Evolutionary conservation across 2,888 invertebrate species (phyloP), one percentile per base, ranked within the genome.

Genomic region (Drosophila percnosoma): DNA sequence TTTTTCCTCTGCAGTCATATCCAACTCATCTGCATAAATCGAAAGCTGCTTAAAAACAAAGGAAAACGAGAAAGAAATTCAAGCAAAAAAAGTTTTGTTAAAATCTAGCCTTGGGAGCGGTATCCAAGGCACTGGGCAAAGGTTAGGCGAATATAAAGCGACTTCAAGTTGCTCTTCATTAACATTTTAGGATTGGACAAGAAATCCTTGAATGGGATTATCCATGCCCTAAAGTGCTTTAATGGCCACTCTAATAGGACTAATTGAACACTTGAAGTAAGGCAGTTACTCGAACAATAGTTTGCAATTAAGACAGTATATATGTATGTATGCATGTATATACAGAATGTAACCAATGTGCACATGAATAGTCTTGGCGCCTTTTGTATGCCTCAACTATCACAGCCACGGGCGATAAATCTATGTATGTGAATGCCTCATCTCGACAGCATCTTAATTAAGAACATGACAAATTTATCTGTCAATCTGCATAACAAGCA

Each of bases 361-460:
- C 57, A 58, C 57, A 58, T 58, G 27, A 58, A 54, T 67, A 18
- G 40, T 7, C 15, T 49, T 66, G 57, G 36, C 60, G 60, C 53
- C 24, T 42, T 24, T 34, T 36, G 29, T 34, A 29, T 42, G 57
- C 38, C 29, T 31, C 21, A 24, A 40, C 52, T 42, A 48, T 55
- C 27, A 15, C 1, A 40, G 21, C 57, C 49, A 73, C 62, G 62
- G 61, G 64, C 68, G 49, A 74, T 78, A 70, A 70, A 78, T 78
- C 69, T 49, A 40, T 27, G 27, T 11, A 18, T 45, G 18, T 64
- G 31, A 24, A 54, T 42, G 38, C 36, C 59, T 64, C 75, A 82
- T 65, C 80, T 86, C 68, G 84, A 85, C 87, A 85, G 82, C 75
- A 87, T 85, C 85, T 85, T 87, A 85, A 85, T 85, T 85, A 85